phyloP scores from a whole-genome alignment of 2,113 vertebrate species.

The Tachysurus fulvidraco region DNA sequence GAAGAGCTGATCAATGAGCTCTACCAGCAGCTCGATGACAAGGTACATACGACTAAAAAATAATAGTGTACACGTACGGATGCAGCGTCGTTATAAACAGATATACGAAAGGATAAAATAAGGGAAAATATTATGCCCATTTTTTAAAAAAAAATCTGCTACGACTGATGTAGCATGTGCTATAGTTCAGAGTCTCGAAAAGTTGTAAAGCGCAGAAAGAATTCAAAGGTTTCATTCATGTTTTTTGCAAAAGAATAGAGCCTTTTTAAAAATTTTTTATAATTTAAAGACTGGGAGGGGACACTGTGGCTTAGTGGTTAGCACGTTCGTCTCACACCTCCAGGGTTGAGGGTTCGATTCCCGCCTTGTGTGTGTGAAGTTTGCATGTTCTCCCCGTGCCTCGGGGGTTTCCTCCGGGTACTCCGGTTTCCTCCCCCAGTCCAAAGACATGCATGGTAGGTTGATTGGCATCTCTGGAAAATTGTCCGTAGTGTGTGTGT shows the following conservation, averaged over 20 bases:
- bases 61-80: background rate
- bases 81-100: background rate
- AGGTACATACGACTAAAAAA: conserved; percentile 72
- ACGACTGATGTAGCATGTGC: background rate
- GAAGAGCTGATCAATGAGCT: conserved; percentile 87
- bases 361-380: too few species aligned
- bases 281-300: too few species aligned
- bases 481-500: too few species aligned
- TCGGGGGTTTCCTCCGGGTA: too few species aligned
- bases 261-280: too few species aligned
- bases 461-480: too few species aligned
- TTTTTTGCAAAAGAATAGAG: background rate
- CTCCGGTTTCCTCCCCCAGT: too few species aligned
- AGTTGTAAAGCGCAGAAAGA: background rate
- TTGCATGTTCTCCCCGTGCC: too few species aligned
- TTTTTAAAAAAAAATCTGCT: background rate
- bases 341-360: too few species aligned
- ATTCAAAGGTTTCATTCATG: background rate
- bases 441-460: too few species aligned
- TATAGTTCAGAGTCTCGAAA: background rate
- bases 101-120: background rate
- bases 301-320: too few species aligned
- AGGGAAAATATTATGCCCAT: background rate
- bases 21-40: conserved; percentile 94
- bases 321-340: too few species aligned